A percentile compares a stretch with the other conserved stretches of the same genome.
Evolutionary conservation across 1,140 invertebrate species (phyloP).

Genomic region (Physella acuta): DNA sequence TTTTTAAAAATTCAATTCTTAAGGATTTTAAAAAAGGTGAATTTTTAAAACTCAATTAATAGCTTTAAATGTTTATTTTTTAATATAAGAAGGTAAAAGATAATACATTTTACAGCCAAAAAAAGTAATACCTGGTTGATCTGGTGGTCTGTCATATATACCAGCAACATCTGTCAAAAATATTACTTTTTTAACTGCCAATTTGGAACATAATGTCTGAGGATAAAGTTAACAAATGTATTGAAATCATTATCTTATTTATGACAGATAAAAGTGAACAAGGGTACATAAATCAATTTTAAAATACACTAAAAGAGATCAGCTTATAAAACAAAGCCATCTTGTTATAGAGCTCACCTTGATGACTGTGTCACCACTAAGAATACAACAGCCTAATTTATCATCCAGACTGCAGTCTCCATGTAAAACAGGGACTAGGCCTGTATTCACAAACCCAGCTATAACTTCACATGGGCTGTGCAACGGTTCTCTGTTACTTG

Average conservation of each 20-base stretch:
- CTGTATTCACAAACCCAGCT: conserved; percentile 16
- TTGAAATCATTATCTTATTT: not conserved
- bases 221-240: conserved; percentile 19
- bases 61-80: not conserved
- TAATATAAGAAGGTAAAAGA: not conserved
- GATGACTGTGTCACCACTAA: conserved; percentile 45
- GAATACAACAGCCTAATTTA: conserved; percentile 31
- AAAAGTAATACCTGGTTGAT: conserved; percentile 30
- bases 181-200: conserved; percentile 34
- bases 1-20: not conserved
- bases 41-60: not conserved
- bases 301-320: not conserved
- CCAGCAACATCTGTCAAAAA: conserved; percentile 44
- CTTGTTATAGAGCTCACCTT: conserved; percentile 31
- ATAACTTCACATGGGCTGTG: conserved; percentile 23
- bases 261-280: not conserved
- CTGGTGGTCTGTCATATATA: conserved; percentile 38
- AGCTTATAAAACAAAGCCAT: too few species aligned
- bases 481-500: conserved; percentile 24
- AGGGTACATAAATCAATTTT: not conserved
- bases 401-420: conserved; percentile 39
- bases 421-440: conserved; percentile 41
- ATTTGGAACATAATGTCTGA: conserved; percentile 34
- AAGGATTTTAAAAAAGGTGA: not conserved
- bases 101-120: not conserved